phyloP scores from a whole-genome alignment of 2,888 invertebrate species.

The Netelia virgata region DNA sequence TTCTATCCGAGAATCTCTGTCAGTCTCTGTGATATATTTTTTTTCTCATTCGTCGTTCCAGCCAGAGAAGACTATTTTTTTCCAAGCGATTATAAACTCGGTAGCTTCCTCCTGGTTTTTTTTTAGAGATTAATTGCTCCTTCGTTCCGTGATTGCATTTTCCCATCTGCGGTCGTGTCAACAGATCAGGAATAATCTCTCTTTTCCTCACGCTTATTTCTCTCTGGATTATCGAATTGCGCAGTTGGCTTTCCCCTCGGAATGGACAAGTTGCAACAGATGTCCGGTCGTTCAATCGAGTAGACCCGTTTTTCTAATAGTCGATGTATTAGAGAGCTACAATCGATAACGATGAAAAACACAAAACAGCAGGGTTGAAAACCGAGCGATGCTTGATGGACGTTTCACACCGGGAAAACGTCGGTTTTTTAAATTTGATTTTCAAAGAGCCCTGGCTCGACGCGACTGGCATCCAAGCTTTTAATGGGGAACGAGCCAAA shows the following conservation, averaged over 20 bases:
- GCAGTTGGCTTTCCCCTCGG: not conserved
- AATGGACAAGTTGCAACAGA: slow-evolving; percentile 30
- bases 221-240: not conserved
- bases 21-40: too few species aligned
- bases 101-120: not conserved
- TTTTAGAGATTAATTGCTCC: not conserved
- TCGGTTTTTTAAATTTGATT: not conserved
- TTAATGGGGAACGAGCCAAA: too few species aligned
- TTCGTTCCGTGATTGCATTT: not conserved
- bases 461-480: too few species aligned
- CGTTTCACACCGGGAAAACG: not conserved
- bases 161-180: not conserved
- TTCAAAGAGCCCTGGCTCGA: not conserved
- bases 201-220: not conserved
- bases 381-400: not conserved
- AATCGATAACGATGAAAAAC: not conserved
- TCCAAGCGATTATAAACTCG: not conserved
- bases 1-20: too few species aligned
- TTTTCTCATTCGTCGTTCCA: too few species aligned
- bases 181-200: not conserved
- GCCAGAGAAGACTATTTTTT: not conserved
- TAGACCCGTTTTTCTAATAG: too few species aligned
- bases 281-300: slow-evolving; percentile 11
- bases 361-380: not conserved
- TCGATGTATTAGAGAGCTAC: not conserved